Evolutionary conservation across 2,797 vertebrate species (phyloP).

Genomic region (Coregonus sp.): DNA sequence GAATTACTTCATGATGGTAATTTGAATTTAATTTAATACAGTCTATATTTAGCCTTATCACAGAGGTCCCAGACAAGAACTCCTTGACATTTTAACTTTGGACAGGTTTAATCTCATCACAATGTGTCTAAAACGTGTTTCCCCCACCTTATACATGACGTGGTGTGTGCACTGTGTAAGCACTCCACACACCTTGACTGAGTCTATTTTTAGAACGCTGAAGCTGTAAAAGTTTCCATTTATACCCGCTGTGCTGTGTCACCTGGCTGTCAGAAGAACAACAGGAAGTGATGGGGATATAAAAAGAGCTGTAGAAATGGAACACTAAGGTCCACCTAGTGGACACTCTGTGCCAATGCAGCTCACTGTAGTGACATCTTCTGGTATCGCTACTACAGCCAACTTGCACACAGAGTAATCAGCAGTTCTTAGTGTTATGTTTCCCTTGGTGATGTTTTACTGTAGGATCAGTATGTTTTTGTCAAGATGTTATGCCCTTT

Average conservation of each 20-base stretch:
- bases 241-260: conserved; percentile 55
- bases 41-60: neutral
- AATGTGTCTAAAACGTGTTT: neutral
- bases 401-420: neutral
- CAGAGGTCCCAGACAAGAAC: neutral
- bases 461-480: neutral
- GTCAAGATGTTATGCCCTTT: neutral
- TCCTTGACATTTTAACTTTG: neutral
- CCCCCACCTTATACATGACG: conserved; percentile 10
- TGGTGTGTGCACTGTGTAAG: neutral
- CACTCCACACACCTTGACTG: conserved; percentile 45
- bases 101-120: neutral
- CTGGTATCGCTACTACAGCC: neutral
- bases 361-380: neutral
- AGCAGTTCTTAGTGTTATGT: neutral
- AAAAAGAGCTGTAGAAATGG: conserved; percentile 18
- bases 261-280: conserved; percentile 71
- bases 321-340: conserved; percentile 59
- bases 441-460: neutral
- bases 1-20: no score
- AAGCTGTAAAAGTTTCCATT: conserved; percentile 83
- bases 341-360: conserved; percentile 54
- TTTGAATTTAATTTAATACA: no score
- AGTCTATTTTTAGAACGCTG: conserved; percentile 81
- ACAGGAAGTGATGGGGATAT: conserved; percentile 74